These are phyloP conservation scores for Gallinago nigripennis DNA, from an alignment of 2,797 vertebrate species.

Conservation along the genomic window DNA sequence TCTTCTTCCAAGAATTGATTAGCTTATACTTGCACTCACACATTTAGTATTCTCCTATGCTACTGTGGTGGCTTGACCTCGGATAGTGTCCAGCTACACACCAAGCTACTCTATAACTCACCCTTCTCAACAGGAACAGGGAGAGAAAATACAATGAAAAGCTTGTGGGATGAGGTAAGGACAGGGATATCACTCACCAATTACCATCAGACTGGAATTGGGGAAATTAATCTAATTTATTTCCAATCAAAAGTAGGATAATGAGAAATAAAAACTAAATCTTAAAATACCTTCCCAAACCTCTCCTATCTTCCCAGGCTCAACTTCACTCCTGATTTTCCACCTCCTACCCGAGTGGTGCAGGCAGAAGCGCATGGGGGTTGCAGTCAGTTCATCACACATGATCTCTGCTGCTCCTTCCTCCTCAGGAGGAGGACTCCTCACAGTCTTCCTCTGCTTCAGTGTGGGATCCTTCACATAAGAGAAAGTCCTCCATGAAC, in stretches of 20 bases:
- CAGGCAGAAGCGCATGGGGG: fast-evolving
- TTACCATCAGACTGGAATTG: not conserved
- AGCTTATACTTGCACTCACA: not conserved
- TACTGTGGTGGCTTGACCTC: not conserved
- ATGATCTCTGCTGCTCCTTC: not conserved
- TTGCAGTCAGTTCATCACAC: not conserved
- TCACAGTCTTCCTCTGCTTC: not conserved
- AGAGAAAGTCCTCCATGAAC: too few relatives aligned
- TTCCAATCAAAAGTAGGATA: not conserved
- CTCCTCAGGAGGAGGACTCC: not conserved
- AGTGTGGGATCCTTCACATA: too few relatives aligned
- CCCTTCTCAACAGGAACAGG: not conserved
- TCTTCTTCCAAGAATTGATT: not conserved
- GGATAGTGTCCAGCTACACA: not conserved
- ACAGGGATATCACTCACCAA: not conserved
- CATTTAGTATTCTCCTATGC: not conserved
- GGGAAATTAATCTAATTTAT: not conserved
- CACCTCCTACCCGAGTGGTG: fast-evolving
- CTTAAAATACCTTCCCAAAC: not conserved
- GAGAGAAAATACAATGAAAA: fast-evolving
- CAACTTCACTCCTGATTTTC: not conserved
- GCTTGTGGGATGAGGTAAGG: not conserved
- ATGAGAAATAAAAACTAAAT: not conserved
- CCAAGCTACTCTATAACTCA: not conserved
- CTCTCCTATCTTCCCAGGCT: not conserved